Evolutionary conservation across 2,797 vertebrate species (phyloP).

Genomic region (Gobio occitaniae): DNA sequence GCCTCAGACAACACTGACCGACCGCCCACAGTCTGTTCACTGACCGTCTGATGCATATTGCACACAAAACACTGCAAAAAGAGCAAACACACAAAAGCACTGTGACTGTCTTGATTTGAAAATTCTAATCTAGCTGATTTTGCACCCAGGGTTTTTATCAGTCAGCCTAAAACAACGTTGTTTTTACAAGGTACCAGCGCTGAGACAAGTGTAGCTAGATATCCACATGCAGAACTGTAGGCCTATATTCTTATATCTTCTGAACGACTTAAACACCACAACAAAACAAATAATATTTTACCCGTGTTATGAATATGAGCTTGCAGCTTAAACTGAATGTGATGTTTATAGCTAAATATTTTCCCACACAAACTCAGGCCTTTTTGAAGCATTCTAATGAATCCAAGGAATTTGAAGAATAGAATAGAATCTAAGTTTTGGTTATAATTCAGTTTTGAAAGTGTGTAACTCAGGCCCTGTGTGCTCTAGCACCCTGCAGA

Average conservation of each 20-base stretch:
- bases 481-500: too few relatives aligned
- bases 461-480: too few relatives aligned
- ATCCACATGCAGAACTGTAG: not conserved
- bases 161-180: not conserved
- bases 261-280: not conserved
- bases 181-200: not conserved
- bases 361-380: not conserved
- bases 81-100: not conserved
- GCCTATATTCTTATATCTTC: not conserved
- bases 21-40: slow-evolving; percentile 7
- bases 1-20: not conserved
- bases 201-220: not conserved
- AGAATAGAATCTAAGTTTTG: too few relatives aligned
- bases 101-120: not conserved
- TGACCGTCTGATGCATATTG: slow-evolving; percentile 3
- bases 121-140: not conserved
- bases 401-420: too few relatives aligned
- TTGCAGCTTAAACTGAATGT: not conserved
- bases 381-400: not conserved
- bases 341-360: not conserved
- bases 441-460: too few relatives aligned
- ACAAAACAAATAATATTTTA: not conserved
- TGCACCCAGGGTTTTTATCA: not conserved
- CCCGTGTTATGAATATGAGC: not conserved
- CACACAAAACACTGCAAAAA: not conserved